Conservation (phyloP, 2,888 invertebrate genomes). For the Ceramica pisi region DNA sequence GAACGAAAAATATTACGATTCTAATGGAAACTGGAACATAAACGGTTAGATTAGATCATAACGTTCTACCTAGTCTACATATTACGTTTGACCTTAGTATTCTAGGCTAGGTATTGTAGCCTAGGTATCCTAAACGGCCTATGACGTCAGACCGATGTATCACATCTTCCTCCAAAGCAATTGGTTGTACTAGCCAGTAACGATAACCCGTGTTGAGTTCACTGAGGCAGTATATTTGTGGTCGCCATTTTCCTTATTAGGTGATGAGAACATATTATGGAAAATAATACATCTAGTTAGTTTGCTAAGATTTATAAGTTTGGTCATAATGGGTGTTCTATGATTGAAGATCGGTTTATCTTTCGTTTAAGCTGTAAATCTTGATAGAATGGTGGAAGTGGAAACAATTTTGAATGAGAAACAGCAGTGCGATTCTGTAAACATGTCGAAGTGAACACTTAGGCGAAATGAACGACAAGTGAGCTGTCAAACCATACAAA, state of each 20-base stretch:
- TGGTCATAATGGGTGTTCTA: neutral
- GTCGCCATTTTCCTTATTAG: slow-evolving; percentile 21
- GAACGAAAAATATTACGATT: too few species aligned
- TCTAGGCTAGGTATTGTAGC: slow-evolving; percentile 12
- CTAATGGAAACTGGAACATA: too few species aligned
- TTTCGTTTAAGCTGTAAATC: too few species aligned
- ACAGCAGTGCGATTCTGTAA: too few species aligned
- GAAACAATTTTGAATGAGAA: too few species aligned
- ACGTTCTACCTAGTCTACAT: neutral
- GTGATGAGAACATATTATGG: slow-evolving; percentile 11
- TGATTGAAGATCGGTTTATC: neutral
- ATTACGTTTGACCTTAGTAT: slow-evolving; percentile 4
- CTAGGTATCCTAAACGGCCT: slow-evolving; percentile 6
- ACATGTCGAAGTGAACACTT: too few species aligned
- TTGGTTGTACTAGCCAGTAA: neutral
- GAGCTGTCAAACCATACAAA: too few species aligned
- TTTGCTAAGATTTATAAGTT: slow-evolving; percentile 2
- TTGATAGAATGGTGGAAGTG: too few species aligned
- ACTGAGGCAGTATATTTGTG: slow-evolving; percentile 3
- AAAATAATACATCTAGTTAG: neutral
- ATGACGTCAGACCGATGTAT: slow-evolving; percentile 36
- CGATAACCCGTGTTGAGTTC: slow-evolving; percentile 32
- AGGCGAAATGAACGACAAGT: too few species aligned
- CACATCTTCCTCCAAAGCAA: slow-evolving; percentile 22
- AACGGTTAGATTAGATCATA: neutral